These are phyloP conservation scores for Plebejus melissa DNA, from an alignment of 2,888 invertebrate genomes.

Conservation along the genomic window DNA sequence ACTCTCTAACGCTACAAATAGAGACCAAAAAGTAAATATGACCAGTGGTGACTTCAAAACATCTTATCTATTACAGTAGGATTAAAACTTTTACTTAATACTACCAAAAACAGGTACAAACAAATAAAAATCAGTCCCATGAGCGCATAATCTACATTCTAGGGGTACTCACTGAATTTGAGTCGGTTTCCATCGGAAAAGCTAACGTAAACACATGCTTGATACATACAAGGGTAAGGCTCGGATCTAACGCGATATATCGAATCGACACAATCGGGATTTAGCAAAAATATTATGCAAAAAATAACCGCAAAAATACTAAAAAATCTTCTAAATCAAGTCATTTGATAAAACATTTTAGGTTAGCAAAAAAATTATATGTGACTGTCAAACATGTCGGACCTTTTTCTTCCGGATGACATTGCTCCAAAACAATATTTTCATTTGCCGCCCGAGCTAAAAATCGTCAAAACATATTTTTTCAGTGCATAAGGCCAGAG, in stretches of 20 bases:
- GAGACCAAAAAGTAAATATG: no score
- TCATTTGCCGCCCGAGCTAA: slow-evolving; percentile 70
- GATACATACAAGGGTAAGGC: slow-evolving; percentile 58
- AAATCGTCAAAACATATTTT: slow-evolving; percentile 56
- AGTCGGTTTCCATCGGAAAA: slow-evolving; percentile 74
- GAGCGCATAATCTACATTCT: neutral
- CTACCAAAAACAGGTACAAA: neutral
- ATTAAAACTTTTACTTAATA: no score
- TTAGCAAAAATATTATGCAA: slow-evolving; percentile 66
- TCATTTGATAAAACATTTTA: slow-evolving; percentile 79
- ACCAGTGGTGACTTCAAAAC: no score
- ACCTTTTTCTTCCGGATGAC: slow-evolving; percentile 78
- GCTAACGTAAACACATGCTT: slow-evolving; percentile 71
- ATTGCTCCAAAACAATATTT: slow-evolving; percentile 73
- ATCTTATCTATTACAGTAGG: no score
- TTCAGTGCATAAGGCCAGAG: slow-evolving; percentile 36
- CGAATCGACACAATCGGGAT: slow-evolving; percentile 72
- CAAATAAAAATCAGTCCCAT: neutral
- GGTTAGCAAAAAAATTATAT: slow-evolving; percentile 78
- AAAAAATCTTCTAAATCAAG: slow-evolving; percentile 69
- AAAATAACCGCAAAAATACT: slow-evolving; percentile 70
- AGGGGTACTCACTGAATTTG: slow-evolving; percentile 70
- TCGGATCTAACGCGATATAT: slow-evolving; percentile 54
- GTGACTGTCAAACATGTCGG: slow-evolving; percentile 75
- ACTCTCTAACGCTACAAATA: no score